Evolutionary conservation across 2,113 vertebrate species (phyloP).

Genomic region (Gadus macrocephalus): DNA sequence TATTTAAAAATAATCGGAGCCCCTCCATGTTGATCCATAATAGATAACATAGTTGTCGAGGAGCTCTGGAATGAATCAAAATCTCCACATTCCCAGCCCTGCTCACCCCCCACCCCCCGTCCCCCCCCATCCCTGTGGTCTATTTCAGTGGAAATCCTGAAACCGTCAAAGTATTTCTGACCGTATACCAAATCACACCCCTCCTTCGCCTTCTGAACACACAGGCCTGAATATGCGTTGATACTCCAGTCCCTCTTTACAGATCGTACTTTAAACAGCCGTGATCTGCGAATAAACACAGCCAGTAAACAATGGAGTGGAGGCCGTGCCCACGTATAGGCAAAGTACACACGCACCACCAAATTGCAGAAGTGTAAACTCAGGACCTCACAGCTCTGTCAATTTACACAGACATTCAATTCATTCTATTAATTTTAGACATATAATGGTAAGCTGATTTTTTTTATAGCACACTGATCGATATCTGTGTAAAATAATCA

Average conservation of each 20-base stretch:
- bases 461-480: slow-evolving; percentile 94
- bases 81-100: slow-evolving; percentile 33
- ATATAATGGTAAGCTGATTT: slow-evolving; percentile 95
- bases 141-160: slow-evolving; percentile 16
- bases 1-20: slow-evolving; percentile 79
- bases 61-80: slow-evolving; percentile 56
- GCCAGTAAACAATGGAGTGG: slow-evolving; percentile 86
- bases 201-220: slow-evolving; percentile 56
- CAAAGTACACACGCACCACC: slow-evolving; percentile 75
- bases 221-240: slow-evolving; percentile 63
- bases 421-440: slow-evolving; percentile 81
- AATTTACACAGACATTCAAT: slow-evolving; percentile 97
- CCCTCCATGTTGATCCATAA: slow-evolving; percentile 71
- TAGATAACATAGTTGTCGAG: slow-evolving; percentile 75
- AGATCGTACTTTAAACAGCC: slow-evolving; percentile 78
- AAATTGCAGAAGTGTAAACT: slow-evolving; percentile 95
- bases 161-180: slow-evolving; percentile 51
- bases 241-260: slow-evolving; percentile 68
- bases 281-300: slow-evolving; percentile 91
- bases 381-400: slow-evolving; percentile 85
- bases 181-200: slow-evolving; percentile 29
- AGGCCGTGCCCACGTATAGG: slow-evolving; percentile 72
- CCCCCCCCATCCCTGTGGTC: slow-evolving; percentile 9
- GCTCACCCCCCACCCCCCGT: neutral
- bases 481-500: slow-evolving; percentile 99